These are phyloP conservation scores for Byasa hedistus DNA, from an alignment of 2,888 invertebrate genomes.

Conservation along the genomic window DNA sequence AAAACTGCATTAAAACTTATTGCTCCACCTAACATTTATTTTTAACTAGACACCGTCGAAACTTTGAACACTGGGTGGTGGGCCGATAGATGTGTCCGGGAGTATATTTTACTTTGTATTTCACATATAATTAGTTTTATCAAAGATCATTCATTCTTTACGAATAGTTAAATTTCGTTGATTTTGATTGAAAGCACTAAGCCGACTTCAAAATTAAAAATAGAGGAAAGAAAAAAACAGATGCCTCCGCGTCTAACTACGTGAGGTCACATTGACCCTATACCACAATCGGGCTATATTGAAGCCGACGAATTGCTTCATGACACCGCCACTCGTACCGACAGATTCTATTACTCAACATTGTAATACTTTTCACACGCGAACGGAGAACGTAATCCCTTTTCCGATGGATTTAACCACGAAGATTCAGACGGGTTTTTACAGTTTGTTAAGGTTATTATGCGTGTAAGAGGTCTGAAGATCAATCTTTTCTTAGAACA, in stretches of 20 bases:
- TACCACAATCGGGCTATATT: constrained; percentile 26
- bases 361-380: constrained; percentile 21
- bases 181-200: constrained; percentile 10
- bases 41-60: no score
- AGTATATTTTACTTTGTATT: no score
- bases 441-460: not conserved
- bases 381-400: constrained; percentile 3
- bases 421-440: not conserved
- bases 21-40: no score
- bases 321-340: constrained; percentile 20
- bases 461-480: not conserved
- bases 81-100: no score
- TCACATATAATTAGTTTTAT: no score
- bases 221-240: constrained; percentile 13
- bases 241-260: constrained; percentile 20
- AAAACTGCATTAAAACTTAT: no score
- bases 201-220: constrained; percentile 20
- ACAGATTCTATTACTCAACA: constrained; percentile 11
- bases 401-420: constrained; percentile 3
- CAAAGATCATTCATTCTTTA: no score
- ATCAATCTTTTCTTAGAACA: no score
- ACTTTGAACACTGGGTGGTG: no score
- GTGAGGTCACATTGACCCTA: constrained; percentile 22
- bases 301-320: constrained; percentile 14
- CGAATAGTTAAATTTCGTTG: not conserved